A percentile compares a stretch with the other conserved stretches of the same genome.
Conservation (phyloP, 2,888 invertebrate species). For the Argynnis bischoffii region DNA sequence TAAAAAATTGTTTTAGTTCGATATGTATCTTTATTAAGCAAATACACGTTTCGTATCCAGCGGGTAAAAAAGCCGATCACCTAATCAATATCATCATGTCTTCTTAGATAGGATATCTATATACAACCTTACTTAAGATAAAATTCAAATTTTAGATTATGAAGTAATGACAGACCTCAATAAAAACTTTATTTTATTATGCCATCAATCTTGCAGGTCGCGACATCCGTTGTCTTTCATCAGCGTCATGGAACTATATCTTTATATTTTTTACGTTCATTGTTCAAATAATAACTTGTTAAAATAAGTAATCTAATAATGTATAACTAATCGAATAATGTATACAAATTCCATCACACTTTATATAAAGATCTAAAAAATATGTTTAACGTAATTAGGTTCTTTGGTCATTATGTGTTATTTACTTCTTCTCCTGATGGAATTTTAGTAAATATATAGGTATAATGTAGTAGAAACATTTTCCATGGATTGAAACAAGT, state of each 20-base stretch:
- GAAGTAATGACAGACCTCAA: constrained; percentile 63
- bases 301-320: not conserved
- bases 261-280: constrained; percentile 22
- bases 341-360: too few relatives aligned
- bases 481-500: too few relatives aligned
- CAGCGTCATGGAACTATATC: constrained; percentile 30
- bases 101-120: constrained; percentile 68
- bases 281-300: not conserved
- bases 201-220: constrained; percentile 76
- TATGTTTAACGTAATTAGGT: too few relatives aligned
- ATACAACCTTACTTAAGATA: constrained; percentile 76
- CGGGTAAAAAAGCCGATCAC: constrained; percentile 34
- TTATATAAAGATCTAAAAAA: too few relatives aligned
- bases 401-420: too few relatives aligned
- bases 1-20: constrained; percentile 20
- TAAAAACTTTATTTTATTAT: constrained; percentile 76
- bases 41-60: constrained; percentile 30
- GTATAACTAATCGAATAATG: too few relatives aligned
- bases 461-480: too few relatives aligned
- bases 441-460: too few relatives aligned
- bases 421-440: too few relatives aligned
- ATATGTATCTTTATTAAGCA: constrained; percentile 34
- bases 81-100: constrained; percentile 75
- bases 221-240: constrained; percentile 49
- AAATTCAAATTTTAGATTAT: constrained; percentile 76